phyloP scores from a whole-genome alignment of 2,113 vertebrate genomes.

The Alosa alosa region DNA sequence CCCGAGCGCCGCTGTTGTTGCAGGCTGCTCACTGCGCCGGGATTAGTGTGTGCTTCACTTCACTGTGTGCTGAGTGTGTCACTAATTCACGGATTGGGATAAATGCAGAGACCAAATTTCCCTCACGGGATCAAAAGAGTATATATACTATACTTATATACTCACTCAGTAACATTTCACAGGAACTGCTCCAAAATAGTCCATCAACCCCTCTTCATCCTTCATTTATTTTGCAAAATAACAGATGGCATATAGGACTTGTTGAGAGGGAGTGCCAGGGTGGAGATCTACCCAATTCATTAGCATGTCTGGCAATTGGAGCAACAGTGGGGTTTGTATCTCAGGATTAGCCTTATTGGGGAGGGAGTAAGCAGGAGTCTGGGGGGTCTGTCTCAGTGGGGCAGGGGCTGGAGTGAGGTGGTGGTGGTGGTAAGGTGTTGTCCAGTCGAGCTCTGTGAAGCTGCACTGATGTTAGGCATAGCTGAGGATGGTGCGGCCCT shows the following conservation, averaged over 20 bases:
- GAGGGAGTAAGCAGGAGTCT: not conserved
- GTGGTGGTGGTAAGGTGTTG: slow-evolving; percentile 21
- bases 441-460: slow-evolving; percentile 17
- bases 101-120: no score
- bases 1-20: no score
- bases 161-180: not conserved
- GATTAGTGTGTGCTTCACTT: no score
- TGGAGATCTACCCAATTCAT: not conserved
- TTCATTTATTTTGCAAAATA: not conserved
- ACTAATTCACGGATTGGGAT: no score
- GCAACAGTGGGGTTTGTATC: not conserved
- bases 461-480: not conserved
- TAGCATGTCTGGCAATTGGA: not conserved
- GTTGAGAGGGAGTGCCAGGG: not conserved
- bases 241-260: not conserved
- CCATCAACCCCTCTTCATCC: not conserved
- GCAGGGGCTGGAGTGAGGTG: not conserved
- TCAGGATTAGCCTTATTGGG: not conserved
- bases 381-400: not conserved
- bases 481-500: not conserved
- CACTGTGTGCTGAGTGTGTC: no score
- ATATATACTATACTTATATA: no score
- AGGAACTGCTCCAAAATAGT: not conserved
- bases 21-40: no score
- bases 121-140: no score